These are phyloP conservation scores for Parotocinclus haroldoi DNA, from an alignment of 2,797 vertebrate species.

Conservation along the genomic window DNA sequence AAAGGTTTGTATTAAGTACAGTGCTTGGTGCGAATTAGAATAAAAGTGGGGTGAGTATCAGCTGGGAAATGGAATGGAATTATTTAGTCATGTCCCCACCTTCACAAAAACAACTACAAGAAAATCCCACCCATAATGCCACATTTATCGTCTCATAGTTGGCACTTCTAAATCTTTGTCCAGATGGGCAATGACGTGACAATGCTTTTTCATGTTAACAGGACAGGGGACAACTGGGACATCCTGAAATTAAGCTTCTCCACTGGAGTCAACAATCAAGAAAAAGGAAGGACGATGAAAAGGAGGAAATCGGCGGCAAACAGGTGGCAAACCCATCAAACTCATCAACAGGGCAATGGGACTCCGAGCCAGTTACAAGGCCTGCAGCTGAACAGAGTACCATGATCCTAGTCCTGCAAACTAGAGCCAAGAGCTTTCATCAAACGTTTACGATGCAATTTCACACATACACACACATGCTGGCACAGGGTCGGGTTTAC, in stretches of 20 bases:
- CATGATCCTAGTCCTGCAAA: conserved; percentile 65
- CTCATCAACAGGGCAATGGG: conserved; percentile 61
- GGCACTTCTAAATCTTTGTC: conserved; percentile 8
- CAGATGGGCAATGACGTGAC: conserved; percentile 20
- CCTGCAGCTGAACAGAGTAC: conserved; percentile 54
- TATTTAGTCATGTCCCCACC: conserved; percentile 38
- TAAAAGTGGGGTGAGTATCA: conserved; percentile 46
- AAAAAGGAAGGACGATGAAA: conserved; percentile 20
- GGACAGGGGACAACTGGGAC: conserved; percentile 47
- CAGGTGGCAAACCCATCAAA: conserved; percentile 66
- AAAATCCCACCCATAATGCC: conserved; percentile 31
- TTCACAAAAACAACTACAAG: conserved; percentile 22
- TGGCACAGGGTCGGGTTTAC: too few relatives aligned
- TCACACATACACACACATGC: conserved; percentile 55
- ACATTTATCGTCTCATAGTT: conserved; percentile 29
- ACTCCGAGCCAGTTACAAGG: conserved; percentile 57
- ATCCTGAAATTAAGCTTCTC: conserved; percentile 55
- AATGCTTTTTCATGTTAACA: conserved; percentile 34
- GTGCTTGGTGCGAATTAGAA: conserved; percentile 52
- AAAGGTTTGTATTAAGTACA: background rate
- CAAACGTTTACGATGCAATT: conserved; percentile 61
- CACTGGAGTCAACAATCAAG: conserved; percentile 55
- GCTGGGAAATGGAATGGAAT: conserved; percentile 59
- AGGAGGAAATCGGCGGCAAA: conserved; percentile 42
- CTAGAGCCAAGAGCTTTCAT: conserved; percentile 70